These are phyloP conservation scores for Grapholita molesta DNA, from an alignment of 1,140 invertebrate species.

Conservation along the genomic window DNA sequence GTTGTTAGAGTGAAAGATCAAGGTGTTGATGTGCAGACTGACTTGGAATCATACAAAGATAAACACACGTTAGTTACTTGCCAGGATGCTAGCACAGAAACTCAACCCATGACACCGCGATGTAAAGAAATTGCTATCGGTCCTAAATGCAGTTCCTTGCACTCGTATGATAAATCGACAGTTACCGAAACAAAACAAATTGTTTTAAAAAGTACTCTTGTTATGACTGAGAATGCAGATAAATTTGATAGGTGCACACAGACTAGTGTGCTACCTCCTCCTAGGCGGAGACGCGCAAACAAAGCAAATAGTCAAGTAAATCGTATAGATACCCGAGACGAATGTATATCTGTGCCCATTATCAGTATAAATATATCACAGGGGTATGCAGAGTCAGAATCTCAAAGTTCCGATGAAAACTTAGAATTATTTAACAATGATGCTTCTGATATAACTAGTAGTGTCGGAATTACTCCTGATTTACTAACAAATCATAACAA, in stretches of 20 bases:
- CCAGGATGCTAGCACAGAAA: conserved; percentile 61
- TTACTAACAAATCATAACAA: conserved; percentile 52
- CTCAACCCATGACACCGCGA: conserved; percentile 54
- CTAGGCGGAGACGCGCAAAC: conserved; percentile 45
- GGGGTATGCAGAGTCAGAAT: conserved; percentile 61
- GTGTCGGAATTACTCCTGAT: conserved; percentile 48
- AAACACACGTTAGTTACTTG: conserved; percentile 41
- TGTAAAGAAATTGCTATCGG: conserved; percentile 69
- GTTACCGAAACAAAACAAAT: conserved; percentile 45
- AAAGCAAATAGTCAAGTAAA: conserved; percentile 48
- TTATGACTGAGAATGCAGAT: conserved; percentile 47
- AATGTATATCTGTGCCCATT: conserved; percentile 45
- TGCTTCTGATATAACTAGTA: conserved; percentile 40
- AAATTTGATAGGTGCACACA: conserved; percentile 49
- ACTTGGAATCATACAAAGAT: conserved; percentile 67
- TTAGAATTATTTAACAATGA: conserved; percentile 30
- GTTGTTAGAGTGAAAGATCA: conserved; percentile 80
- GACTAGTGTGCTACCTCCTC: conserved; percentile 45
- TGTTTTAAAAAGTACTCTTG: conserved; percentile 35
- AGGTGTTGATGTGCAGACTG: conserved; percentile 74
- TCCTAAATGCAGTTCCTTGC: conserved; percentile 47
- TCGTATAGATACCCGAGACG: conserved; percentile 35
- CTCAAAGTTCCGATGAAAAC: conserved; percentile 67
- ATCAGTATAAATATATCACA: conserved; percentile 79
- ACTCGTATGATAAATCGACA: conserved; percentile 64